Conservation (phyloP, 2,797 vertebrate genomes). For the Notoglanidium macrostoma region DNA sequence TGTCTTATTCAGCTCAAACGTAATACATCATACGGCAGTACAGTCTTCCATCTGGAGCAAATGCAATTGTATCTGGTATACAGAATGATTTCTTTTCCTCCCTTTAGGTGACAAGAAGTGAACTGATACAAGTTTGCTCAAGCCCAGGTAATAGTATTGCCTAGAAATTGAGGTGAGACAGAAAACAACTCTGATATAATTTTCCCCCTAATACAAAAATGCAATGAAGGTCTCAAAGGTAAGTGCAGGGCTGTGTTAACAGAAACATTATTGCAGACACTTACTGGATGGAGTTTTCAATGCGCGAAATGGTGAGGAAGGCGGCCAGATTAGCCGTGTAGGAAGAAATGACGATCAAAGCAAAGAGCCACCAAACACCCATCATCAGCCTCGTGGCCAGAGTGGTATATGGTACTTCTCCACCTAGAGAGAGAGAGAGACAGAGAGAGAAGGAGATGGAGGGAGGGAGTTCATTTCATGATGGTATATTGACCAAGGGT, state of each 20-base stretch:
- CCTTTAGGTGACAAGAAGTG: background rate
- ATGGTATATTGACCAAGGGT: background rate
- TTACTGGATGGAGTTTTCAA: slow-evolving; percentile 99
- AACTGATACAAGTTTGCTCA: slow-evolving; percentile 23
- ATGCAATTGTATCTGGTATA: background rate
- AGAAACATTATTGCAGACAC: slow-evolving; percentile 55
- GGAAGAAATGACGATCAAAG: slow-evolving; percentile 96
- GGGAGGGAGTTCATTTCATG: slow-evolving; percentile 5
- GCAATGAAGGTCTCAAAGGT: background rate
- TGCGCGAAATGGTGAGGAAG: slow-evolving; percentile 96
- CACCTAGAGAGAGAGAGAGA: slow-evolving; percentile 73
- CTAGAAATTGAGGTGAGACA: slow-evolving; percentile 13
- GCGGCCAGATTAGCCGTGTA: slow-evolving; percentile 97
- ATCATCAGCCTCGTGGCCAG: slow-evolving; percentile 98
- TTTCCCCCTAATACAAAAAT: slow-evolving; percentile 27
- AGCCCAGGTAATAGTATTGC: slow-evolving; percentile 8
- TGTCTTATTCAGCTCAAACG: slow-evolving; percentile 15
- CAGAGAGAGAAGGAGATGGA: slow-evolving; percentile 11
- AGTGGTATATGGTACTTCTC: slow-evolving; percentile 97
- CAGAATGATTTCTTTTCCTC: slow-evolving; percentile 5
- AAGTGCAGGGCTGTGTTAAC: slow-evolving; percentile 7
- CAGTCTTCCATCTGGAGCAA: background rate
- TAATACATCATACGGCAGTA: slow-evolving; percentile 17
- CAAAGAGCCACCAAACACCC: slow-evolving; percentile 99
- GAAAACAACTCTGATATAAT: slow-evolving; percentile 11